Conservation (phyloP, 2,113 vertebrate species). For the Triplophysa tibetana region DNA sequence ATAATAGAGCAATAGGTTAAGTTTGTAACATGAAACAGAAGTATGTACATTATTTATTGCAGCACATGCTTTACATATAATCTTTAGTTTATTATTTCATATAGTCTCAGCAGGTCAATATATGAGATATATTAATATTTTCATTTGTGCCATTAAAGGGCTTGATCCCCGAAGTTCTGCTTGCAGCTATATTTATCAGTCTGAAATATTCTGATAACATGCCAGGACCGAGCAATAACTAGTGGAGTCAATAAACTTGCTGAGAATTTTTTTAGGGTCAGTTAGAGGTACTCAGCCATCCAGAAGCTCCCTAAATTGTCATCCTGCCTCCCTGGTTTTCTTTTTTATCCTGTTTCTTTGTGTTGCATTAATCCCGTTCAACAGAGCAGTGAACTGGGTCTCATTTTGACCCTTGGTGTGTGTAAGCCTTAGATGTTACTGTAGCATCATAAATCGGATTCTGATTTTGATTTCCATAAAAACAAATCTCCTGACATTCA, state of each 20-base stretch:
- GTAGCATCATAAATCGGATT: constrained; percentile 7
- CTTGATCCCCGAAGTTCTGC: too few species aligned
- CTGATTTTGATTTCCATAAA: constrained; percentile 26
- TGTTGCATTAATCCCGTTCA: background rate
- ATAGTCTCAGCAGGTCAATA: background rate
- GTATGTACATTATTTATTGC: too few species aligned
- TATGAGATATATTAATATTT: too few species aligned
- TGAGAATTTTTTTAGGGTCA: too few species aligned
- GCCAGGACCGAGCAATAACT: background rate
- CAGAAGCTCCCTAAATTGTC: background rate
- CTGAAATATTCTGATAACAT: background rate
- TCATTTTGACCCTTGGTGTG: background rate
- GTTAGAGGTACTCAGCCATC: background rate
- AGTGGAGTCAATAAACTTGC: too few species aligned
- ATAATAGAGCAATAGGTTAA: too few species aligned
- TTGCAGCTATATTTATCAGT: background rate
- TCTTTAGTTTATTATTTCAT: background rate
- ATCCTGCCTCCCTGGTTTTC: background rate
- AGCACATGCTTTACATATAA: background rate
- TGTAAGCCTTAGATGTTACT: constrained; percentile 4
- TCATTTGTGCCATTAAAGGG: too few species aligned
- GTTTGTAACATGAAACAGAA: too few species aligned
- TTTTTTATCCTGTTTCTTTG: background rate
- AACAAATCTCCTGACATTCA: constrained; percentile 31
- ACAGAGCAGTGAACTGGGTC: background rate